Conservation (phyloP, 2,113 vertebrate genomes). For the Setophaga coronata region DNA sequence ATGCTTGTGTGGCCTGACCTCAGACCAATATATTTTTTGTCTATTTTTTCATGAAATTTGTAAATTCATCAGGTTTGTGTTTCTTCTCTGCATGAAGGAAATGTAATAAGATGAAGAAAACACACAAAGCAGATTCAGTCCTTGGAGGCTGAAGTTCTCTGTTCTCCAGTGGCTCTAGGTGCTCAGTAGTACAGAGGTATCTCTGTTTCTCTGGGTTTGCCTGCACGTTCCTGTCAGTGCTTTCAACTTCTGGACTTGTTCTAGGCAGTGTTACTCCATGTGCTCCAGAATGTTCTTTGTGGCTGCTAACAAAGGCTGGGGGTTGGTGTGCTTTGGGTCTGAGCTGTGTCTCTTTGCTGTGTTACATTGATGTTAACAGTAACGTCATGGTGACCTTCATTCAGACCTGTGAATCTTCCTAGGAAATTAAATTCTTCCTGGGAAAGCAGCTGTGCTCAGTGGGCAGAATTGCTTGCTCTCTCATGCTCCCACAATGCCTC, state of each 20-base stretch:
- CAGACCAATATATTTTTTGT: background rate
- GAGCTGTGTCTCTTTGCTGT: background rate
- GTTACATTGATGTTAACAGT: background rate
- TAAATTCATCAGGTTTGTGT: background rate
- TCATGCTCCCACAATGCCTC: accelerated
- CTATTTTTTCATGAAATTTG: background rate
- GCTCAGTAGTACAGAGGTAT: background rate
- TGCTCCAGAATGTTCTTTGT: background rate
- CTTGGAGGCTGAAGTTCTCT: background rate
- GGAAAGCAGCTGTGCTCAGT: background rate
- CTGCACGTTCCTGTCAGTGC: background rate
- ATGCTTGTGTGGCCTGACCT: background rate
- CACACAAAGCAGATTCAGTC: background rate
- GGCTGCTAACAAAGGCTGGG: background rate
- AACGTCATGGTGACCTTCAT: background rate
- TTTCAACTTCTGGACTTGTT: background rate
- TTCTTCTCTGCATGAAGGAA: background rate
- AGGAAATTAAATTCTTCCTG: background rate
- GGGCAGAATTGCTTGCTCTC: background rate
- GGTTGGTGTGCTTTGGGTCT: background rate
- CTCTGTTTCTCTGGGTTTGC: background rate
- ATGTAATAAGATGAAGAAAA: background rate
- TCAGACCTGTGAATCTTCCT: background rate
- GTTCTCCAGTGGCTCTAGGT: background rate
- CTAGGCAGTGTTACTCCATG: background rate